Evolutionary conservation across 2,888 invertebrate species (phyloP).

Genomic region (Lathronympha strigana): DNA sequence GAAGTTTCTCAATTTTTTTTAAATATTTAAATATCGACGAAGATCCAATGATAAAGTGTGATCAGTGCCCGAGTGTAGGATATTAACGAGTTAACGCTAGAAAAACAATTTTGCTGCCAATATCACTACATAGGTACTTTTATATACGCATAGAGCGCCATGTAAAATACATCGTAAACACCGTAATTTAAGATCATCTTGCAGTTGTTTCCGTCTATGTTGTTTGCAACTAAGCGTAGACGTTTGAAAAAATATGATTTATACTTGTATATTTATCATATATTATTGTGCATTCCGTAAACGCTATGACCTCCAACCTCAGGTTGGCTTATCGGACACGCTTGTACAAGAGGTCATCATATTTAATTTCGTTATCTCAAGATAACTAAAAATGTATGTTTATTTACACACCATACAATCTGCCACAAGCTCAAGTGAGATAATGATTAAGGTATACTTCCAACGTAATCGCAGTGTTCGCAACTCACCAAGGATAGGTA

Average conservation of each 20-base stretch:
- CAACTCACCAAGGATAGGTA: conserved; percentile 1
- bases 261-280: conserved; percentile 1
- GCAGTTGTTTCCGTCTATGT: conserved; percentile 18
- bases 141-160: conserved; percentile 4
- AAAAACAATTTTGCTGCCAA: conserved; percentile 24
- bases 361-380: conserved; percentile 21
- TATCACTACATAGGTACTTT: conserved; percentile 19
- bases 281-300: background rate
- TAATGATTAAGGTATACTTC: conserved; percentile 8
- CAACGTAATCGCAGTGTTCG: background rate
- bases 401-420: conserved; percentile 26
- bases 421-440: conserved; percentile 20
- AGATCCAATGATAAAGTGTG: background rate
- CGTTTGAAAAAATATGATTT: conserved; percentile 13
- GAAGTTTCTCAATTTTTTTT: conserved; percentile 2
- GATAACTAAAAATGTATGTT: conserved; percentile 27
- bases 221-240: conserved; percentile 10
- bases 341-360: conserved; percentile 27
- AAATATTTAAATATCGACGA: conserved; percentile 6
- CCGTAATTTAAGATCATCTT: conserved; percentile 20
- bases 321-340: conserved; percentile 11
- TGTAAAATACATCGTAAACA: conserved; percentile 24
- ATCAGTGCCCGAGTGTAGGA: conserved; percentile 3
- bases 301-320: conserved; percentile 6
- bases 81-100: conserved; percentile 1